Evolutionary conservation across 2,888 invertebrate genomes (phyloP).

Genomic region (Julus scanicus): DNA sequence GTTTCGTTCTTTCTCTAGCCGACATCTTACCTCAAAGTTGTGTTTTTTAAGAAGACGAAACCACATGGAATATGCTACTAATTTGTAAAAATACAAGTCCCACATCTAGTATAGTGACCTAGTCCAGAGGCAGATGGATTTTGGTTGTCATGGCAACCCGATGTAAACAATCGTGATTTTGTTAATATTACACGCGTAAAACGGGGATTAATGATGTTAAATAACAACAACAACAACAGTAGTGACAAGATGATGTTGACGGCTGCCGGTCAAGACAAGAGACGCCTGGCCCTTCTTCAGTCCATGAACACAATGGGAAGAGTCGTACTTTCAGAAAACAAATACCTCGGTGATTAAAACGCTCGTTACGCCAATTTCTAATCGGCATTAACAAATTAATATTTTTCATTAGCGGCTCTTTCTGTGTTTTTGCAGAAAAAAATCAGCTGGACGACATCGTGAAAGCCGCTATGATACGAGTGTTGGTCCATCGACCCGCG

Average conservation of each 20-base stretch:
- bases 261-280: neutral
- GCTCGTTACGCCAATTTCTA: too few species aligned
- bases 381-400: too few species aligned
- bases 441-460: neutral
- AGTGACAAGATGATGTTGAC: neutral
- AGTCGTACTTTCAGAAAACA: neutral
- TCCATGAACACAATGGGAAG: slow-evolving; percentile 3
- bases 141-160: neutral
- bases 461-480: neutral
- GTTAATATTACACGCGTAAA: neutral
- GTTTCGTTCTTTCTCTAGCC: too few species aligned
- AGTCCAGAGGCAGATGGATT: too few species aligned
- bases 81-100: too few species aligned
- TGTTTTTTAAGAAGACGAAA: too few species aligned
- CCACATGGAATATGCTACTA: too few species aligned
- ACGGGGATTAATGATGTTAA: neutral
- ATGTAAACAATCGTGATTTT: neutral
- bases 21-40: too few species aligned
- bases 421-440: neutral
- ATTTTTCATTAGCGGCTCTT: neutral
- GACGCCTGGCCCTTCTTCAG: neutral
- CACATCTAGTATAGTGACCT: too few species aligned
- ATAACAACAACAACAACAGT: neutral
- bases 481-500: neutral
- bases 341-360: neutral